These are phyloP conservation scores for Lynx canadensis DNA, from an alignment of 2,113 vertebrate genomes.

Conservation along the genomic window DNA sequence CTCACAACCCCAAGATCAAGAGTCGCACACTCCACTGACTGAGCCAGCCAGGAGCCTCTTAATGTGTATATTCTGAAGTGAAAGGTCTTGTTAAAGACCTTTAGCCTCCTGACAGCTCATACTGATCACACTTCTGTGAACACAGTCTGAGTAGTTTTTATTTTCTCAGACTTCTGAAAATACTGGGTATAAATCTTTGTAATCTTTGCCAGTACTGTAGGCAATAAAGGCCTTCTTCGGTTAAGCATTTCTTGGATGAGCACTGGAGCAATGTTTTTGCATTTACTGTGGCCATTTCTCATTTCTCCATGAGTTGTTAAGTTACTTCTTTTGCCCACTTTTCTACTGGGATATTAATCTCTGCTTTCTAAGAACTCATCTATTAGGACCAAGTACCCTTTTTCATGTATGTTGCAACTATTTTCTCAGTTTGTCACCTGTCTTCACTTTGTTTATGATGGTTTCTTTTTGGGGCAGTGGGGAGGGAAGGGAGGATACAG, in stretches of 20 bases:
- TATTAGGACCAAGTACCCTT: not conserved
- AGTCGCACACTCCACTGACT: not conserved
- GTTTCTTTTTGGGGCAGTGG: not conserved
- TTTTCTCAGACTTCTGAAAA: not conserved
- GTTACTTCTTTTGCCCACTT: not conserved
- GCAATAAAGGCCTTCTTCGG: not conserved
- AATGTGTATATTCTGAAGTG: not conserved
- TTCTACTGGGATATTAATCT: not conserved
- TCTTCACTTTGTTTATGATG: not conserved
- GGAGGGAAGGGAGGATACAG: not conserved
- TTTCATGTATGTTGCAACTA: not conserved
- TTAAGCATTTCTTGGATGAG: slow-evolving; percentile 5
- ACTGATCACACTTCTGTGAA: not conserved
- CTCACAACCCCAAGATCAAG: not conserved
- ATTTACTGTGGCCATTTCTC: not conserved
- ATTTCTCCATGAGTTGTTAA: not conserved
- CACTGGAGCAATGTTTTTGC: not conserved
- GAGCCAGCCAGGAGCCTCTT: not conserved
- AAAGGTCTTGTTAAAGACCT: not conserved
- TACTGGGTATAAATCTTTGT: not conserved
- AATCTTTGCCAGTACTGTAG: not conserved
- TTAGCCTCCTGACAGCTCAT: not conserved
- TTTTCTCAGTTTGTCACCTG: not conserved
- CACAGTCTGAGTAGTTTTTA: not conserved
- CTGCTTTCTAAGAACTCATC: slow-evolving; percentile 23